Percentiles rank a stretch among this genome's conserved stretches.
phyloP scores from a whole-genome alignment of 2,113 vertebrate genomes.

The Pygoscelis antarcticus region DNA sequence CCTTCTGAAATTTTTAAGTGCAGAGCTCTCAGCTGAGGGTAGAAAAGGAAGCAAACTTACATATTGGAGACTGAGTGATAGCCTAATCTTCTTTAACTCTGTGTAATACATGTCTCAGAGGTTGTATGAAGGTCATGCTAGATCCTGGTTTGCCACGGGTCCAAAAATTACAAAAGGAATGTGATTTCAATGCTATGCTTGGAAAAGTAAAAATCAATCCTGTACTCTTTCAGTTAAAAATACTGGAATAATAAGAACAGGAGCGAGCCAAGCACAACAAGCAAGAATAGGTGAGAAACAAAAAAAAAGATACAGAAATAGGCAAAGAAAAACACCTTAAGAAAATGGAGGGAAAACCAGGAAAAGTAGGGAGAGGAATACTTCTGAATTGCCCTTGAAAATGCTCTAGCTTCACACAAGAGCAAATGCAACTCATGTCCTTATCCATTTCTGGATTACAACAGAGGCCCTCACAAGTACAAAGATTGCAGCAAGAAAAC shows the following conservation, averaged over 20 bases:
- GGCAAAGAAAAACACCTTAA: not conserved
- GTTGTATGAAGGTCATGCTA: not conserved
- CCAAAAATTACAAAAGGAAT: not conserved
- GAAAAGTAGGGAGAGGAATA: not conserved
- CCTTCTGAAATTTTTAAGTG: not conserved
- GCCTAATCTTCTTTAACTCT: not conserved
- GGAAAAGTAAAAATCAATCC: not conserved
- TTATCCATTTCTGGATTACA: not conserved
- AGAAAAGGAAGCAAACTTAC: not conserved
- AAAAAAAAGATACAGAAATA: not conserved
- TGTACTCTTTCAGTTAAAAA: not conserved
- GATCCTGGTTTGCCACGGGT: not conserved
- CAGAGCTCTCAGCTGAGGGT: not conserved
- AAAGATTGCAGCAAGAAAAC: not conserved
- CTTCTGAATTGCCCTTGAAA: not conserved
- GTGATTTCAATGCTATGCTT: not conserved
- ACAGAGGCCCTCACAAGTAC: not conserved
- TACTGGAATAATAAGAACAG: not conserved
- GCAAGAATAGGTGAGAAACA: not conserved
- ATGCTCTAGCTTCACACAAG: not conserved
- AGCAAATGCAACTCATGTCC: not conserved
- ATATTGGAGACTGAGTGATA: not conserved
- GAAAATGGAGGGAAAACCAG: not conserved
- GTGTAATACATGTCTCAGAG: not conserved
- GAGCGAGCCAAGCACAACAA: not conserved